Base-by-base conservation (phyloP, 2,888 invertebrate species). In the Hipparchia semele region DNA sequence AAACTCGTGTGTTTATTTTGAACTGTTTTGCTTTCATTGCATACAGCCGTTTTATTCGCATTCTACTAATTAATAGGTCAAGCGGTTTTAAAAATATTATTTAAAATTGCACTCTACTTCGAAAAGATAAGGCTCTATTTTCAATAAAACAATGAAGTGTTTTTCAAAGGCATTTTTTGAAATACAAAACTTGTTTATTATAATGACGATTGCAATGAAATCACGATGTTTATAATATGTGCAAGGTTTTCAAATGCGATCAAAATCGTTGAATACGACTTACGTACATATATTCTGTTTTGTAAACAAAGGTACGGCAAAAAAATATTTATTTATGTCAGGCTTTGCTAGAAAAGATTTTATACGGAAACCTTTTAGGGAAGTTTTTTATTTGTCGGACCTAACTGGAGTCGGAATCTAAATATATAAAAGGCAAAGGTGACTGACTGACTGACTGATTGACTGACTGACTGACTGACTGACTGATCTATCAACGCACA, bases 181-280 rank as follows among this genome's bases (percentile, higher is more conserved):
- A 72, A 66, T 65, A 70, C 53, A 71, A 58, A 62, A 69, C 68
- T 33, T 70, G 74, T 76, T 73, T 71, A 73, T 71, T 71, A 60
- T 39, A 39, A 46, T 70, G 65, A 59, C 64, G 58, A 68, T 13
- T 70, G 68, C 68, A 72, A 23, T 69, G 58, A 71, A 73, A 68
- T 68, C 68, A 66, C 62, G 73, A 70, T 61, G 61, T 71, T 71
- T 73, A 70, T 56, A 70, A 70, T 39, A 39, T 39, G 68, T 76
- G 74, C 76, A 74, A 74, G 71, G 74, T 74, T 71, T 74, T 73
- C 74, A 76, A 73, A 69, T 73, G 73, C 71, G 73, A 76, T 54
- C 70, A 62, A 62, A 74, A 72, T 74, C 71, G 74, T 69, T 70
- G 64, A 61, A 54, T 70, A 68, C 59, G 51, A 60, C 51, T 68